Conservation (phyloP, 2,113 vertebrate genomes). For the Lampris megalopsis region DNA sequence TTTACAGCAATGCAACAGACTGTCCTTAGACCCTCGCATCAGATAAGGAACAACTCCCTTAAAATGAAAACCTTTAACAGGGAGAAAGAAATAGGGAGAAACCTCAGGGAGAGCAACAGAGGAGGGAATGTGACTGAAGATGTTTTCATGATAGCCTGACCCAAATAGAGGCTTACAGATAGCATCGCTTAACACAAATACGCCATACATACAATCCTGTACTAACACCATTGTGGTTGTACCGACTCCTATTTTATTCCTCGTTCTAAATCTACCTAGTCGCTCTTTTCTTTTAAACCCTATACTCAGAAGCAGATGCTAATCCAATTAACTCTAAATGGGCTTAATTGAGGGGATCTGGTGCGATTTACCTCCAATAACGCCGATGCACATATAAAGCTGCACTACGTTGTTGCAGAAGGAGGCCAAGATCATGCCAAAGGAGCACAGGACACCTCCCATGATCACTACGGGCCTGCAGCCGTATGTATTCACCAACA, state of each 20-base stretch:
- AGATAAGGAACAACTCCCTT: too few relatives aligned
- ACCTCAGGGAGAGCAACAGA: too few relatives aligned
- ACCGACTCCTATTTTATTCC: background rate
- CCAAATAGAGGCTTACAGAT: too few relatives aligned
- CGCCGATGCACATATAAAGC: constrained; percentile 93
- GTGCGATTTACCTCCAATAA: constrained; percentile 89
- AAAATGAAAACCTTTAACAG: too few relatives aligned
- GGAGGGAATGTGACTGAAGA: too few relatives aligned
- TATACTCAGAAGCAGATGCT: background rate
- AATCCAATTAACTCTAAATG: constrained; percentile 28
- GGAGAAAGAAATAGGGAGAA: too few relatives aligned
- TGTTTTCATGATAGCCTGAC: too few relatives aligned
- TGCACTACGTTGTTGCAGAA: constrained; percentile 88
- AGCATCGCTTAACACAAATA: too few relatives aligned
- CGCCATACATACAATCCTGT: too few relatives aligned
- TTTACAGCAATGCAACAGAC: too few relatives aligned
- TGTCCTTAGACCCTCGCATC: too few relatives aligned
- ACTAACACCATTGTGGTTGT: too few relatives aligned
- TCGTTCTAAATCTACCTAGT: background rate
- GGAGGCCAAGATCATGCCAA: constrained; percentile 91
- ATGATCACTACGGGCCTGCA: constrained; percentile 92
- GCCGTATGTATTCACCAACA: constrained; percentile 95
- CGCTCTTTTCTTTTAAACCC: constrained; percentile 30
- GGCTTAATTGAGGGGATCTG: constrained; percentile 21
- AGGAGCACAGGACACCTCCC: constrained; percentile 89